Evolutionary conservation across 1,140 invertebrate genomes (phyloP), one percentile per base, ranked within the genome.

Genomic region (Ceratitis capitata): DNA sequence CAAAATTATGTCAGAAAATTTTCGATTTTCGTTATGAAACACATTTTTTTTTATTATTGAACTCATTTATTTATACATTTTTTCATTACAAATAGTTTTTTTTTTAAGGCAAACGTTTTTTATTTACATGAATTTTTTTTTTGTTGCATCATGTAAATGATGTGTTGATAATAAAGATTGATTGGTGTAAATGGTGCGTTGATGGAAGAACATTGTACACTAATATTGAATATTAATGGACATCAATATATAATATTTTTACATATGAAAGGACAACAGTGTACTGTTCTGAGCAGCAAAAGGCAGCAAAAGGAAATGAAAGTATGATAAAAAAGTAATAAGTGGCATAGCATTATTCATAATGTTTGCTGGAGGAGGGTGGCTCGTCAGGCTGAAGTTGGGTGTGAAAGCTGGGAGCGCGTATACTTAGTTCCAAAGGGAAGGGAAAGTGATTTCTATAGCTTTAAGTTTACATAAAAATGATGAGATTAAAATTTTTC

Each of bases 101-200:
- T 45, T 45, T 9, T 19, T n/a, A n/a, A n/a, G n/a, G n/a, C n/a
- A n/a, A n/a, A 39, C 19, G 45, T 78, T 78, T 78, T 74, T 42
- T 29, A 23, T 7, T 78, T 78, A 78, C 23, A 23, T n/a, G n/a
- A 45, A 26, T 78, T 78, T 78, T 78, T 78, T 78, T 45, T 45
- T 9, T 19, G 69, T 78, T 78, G 23, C 69, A 32, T 78, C 39
- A 78, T 78, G 69, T 78, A 78, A 78, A 83, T 83, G 82, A 83
- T 83, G 82, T 83, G 82, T 83, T 83, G 82, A 53, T 83, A 83
- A 83, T 83, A 83, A 83, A 83, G 82, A 83, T 83, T 83, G 82
- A 83, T 83, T 83, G 49, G 82, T 53, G 45, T 78, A 78, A 78
- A 78, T 78, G 69, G 69, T 78, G 69, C 69, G 39, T 78, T 78